Evolutionary conservation across 2,797 vertebrate species (phyloP).

Genomic region (Cynopterus sphinx): DNA sequence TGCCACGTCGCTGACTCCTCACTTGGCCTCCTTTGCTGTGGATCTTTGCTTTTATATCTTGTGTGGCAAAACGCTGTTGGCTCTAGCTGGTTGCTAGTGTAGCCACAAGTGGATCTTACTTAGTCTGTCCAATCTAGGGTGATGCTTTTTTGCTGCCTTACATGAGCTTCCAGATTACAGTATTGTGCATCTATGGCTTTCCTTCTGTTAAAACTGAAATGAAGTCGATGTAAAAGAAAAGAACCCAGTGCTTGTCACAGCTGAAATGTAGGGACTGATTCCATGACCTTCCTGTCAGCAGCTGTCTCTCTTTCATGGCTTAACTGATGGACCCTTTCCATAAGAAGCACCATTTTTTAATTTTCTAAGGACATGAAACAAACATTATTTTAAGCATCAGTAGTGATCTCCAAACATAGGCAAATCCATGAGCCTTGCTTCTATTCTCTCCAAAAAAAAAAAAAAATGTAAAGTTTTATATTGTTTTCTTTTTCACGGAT

Average conservation of each 20-base stretch:
- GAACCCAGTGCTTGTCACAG: conserved; percentile 75
- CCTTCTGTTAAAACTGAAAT: conserved; percentile 74
- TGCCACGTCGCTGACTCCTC: conserved; percentile 37
- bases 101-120: conserved; percentile 81
- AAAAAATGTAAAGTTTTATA: conserved; percentile 68
- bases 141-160: conserved; percentile 86
- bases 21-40: conserved; percentile 66
- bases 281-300: conserved; percentile 84
- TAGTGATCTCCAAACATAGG: conserved; percentile 45
- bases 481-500: conserved; percentile 72
- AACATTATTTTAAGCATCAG: conserved; percentile 61
- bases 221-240: conserved; percentile 75
- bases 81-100: conserved; percentile 77
- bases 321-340: conserved; percentile 81
- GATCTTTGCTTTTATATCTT: conserved; percentile 75
- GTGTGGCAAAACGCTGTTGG: conserved; percentile 76
- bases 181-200: conserved; percentile 81
- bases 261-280: conserved; percentile 76
- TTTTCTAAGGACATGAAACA: conserved; percentile 79
- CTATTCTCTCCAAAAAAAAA: conserved; percentile 29
- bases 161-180: conserved; percentile 86
- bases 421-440: conserved; percentile 48
- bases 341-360: conserved; percentile 83
- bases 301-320: conserved; percentile 86
- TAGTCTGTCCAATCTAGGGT: conserved; percentile 80